Conservation (phyloP, 2,113 vertebrate genomes). For the Aegotheles bennettii region DNA sequence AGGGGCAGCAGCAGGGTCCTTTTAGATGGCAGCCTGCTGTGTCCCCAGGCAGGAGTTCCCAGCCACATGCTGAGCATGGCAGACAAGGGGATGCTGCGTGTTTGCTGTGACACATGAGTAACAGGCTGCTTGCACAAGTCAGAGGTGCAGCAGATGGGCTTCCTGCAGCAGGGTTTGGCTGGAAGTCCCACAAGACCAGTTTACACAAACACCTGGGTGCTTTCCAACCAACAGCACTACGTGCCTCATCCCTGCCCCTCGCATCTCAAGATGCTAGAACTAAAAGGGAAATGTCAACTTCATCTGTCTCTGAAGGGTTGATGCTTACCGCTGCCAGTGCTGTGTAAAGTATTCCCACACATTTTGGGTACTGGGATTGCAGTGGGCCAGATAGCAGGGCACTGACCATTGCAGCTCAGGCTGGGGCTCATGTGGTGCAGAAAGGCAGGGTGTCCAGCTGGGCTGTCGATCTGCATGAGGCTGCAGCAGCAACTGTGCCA, state of each 20-base stretch:
- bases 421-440: neutral
- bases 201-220: neutral
- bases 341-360: neutral
- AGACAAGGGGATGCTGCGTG: neutral
- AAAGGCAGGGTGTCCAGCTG: neutral
- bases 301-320: accelerated
- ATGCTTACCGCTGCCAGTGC: neutral
- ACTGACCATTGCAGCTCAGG: neutral
- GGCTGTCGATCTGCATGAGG: neutral
- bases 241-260: accelerated
- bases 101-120: accelerated
- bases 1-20: neutral
- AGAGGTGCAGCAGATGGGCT: neutral
- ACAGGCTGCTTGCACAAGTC: neutral
- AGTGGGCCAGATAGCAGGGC: neutral
- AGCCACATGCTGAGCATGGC: accelerated
- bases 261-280: neutral
- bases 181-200: neutral
- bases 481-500: neutral
- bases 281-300: neutral
- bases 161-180: neutral
- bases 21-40: neutral
- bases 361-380: neutral
- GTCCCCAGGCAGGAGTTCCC: neutral
- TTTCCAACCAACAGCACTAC: neutral